A percentile compares a stretch with the other conserved stretches of the same genome.
These are phyloP conservation scores for Scyliorhinus canicula DNA, from an alignment of 2,797 vertebrate genomes.

Conservation along the genomic window DNA sequence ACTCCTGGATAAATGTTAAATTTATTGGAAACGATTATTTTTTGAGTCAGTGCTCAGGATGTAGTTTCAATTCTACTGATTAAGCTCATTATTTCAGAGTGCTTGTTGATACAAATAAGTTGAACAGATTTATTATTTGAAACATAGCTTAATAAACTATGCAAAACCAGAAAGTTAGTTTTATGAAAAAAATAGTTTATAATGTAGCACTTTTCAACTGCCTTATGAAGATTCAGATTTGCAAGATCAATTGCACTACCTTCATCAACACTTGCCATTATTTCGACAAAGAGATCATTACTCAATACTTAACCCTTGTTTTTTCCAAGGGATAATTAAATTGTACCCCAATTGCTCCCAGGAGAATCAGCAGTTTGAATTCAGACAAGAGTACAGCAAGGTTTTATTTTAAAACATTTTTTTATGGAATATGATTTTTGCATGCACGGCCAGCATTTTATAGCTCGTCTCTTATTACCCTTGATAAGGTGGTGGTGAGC, in stretches of 20 bases:
- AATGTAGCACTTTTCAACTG: neutral
- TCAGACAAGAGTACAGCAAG: neutral
- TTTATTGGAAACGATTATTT: neutral
- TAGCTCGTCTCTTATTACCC: too few species aligned
- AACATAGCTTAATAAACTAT: neutral
- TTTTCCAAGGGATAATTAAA: neutral
- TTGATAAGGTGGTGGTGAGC: too few species aligned
- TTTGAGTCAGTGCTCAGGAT: neutral
- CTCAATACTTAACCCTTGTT: neutral
- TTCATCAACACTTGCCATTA: neutral
- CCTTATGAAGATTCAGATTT: neutral
- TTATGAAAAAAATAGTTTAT: neutral
- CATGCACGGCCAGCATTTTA: too few species aligned
- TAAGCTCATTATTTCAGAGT: slow-evolving; percentile 5
- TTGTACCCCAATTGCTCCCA: too few species aligned
- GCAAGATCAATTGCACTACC: neutral
- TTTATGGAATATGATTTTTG: too few species aligned
- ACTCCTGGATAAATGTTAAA: neutral
- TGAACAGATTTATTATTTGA: neutral
- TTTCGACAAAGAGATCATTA: neutral
- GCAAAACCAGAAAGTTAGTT: neutral
- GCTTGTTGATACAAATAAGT: neutral
- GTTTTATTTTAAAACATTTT: too few species aligned
- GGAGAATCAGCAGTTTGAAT: too few species aligned
- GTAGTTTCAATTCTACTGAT: neutral